These are phyloP conservation scores for Tokudaia muenninki DNA, from an alignment of 2,797 vertebrate species.

Conservation along the genomic window DNA sequence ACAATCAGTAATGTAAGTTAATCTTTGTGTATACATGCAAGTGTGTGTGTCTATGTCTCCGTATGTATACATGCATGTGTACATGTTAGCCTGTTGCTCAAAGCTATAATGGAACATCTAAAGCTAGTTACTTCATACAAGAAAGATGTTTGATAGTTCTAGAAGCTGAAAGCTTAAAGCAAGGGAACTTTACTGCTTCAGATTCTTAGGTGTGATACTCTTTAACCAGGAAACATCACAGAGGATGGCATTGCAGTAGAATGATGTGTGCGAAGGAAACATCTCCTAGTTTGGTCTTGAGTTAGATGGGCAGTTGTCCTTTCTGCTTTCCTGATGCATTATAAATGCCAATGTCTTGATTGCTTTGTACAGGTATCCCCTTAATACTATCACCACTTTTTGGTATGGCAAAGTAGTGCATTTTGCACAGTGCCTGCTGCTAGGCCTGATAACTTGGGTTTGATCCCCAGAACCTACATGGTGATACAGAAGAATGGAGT, in stretches of 20 bases:
- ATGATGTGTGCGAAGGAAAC: neutral
- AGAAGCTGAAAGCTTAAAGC: neutral
- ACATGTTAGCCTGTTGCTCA: neutral
- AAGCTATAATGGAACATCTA: neutral
- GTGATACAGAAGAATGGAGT: neutral
- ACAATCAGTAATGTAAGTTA: neutral
- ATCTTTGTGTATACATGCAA: neutral
- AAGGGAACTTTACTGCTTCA: neutral
- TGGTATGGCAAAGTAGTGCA: neutral
- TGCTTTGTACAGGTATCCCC: neutral
- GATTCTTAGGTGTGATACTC: neutral
- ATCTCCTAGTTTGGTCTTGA: neutral
- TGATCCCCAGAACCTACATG: neutral
- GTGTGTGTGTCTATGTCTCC: rapidly evolving
- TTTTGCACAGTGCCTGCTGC: neutral
- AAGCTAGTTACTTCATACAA: neutral
- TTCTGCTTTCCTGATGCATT: neutral
- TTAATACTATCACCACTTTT: neutral
- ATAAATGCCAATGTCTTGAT: neutral
- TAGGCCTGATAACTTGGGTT: neutral
- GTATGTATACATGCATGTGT: neutral
- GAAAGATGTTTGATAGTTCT: neutral
- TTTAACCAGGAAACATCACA: too few relatives aligned
- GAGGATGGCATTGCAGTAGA: neutral
- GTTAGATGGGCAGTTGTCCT: neutral